Base-by-base conservation (phyloP, 2,888 invertebrate species). In the Aphodius sticticus region DNA sequence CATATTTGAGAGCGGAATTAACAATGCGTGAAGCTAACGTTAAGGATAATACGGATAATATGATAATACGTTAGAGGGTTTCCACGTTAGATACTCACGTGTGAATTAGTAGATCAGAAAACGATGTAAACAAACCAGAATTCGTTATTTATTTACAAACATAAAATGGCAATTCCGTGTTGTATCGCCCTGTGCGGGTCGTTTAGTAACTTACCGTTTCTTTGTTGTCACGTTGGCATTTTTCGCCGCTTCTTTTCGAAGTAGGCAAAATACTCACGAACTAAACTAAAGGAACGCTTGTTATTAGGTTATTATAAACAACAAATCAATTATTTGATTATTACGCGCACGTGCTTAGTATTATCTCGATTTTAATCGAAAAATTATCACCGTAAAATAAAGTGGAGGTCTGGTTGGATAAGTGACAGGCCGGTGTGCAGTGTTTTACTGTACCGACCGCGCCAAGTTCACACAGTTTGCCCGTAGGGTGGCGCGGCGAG, bases 1-100 rank as follows among this genome's bases (percentile, higher is more conserved):
- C 81, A 81, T 70, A 37, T 9, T 69, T 74, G n/a, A 6, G 35
- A 36, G n/a, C 26, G 14, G n/a, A 16, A 71, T 71, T 71, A 26
- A 26, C 26, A 26, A 26, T 1, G 26, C 26, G 26, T 26, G 26
- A 26, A 26, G 26, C 26, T 26, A 26, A 26, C 26, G 26, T 26
- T 26, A 26, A 26, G 26, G 3, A 26, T 26, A 26, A 26, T 26
- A 26, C 26, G 26, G 53, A 12, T 53, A 53, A 53, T 12, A 1
- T 5, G 12, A 53, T 7, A 38, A 38, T 6, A 6, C 38, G 38
- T 38, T 6, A 38, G 7, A 6, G 7, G 7, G 38, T 38, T 53
- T 12, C 1, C 1, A 53, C 7, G 53, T 9, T 53, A 9, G 53
- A 5, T 53, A 53, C 53, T 53, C 12, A 53, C 53, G 9, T 53